Conservation (phyloP, 2,888 invertebrate genomes). For the Geophilus truncorum region DNA sequence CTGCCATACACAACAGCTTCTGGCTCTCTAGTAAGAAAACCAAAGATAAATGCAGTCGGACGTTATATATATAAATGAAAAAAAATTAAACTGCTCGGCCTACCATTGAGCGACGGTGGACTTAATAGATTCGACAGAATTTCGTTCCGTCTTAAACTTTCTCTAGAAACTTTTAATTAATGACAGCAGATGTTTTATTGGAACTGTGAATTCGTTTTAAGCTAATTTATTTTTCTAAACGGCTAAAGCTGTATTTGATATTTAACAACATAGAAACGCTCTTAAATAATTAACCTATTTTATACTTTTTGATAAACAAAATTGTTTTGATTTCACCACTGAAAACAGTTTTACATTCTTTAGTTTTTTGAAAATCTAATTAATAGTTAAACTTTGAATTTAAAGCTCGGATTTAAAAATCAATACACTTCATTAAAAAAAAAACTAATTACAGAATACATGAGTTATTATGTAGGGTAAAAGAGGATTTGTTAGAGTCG, state of each 20-base stretch:
- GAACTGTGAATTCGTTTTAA: too few relatives aligned
- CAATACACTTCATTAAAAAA: not conserved
- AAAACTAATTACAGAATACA: not conserved
- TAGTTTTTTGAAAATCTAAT: too few relatives aligned
- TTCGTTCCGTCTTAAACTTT: not conserved
- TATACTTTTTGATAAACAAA: too few relatives aligned
- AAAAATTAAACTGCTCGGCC: not conserved
- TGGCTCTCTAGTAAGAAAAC: not conserved
- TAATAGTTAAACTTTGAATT: not conserved
- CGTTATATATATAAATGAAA: not conserved
- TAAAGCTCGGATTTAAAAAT: not conserved
- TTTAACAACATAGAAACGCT: too few relatives aligned
- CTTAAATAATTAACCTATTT: too few relatives aligned
- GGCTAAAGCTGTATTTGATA: too few relatives aligned
- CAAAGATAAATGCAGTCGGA: not conserved
- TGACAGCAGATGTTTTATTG: too few relatives aligned
- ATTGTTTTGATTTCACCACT: too few relatives aligned
- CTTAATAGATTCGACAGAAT: not conserved
- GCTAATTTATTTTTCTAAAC: too few relatives aligned
- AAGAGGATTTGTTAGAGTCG: not conserved
- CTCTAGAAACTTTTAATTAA: too few relatives aligned
- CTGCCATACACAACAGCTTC: constrained; percentile 5
- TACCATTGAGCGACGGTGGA: not conserved
- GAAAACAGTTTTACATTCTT: too few relatives aligned
- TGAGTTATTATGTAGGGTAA: not conserved